These are phyloP conservation scores for Peucedramus taeniatus DNA, from an alignment of 2,113 vertebrate species.

Conservation along the genomic window DNA sequence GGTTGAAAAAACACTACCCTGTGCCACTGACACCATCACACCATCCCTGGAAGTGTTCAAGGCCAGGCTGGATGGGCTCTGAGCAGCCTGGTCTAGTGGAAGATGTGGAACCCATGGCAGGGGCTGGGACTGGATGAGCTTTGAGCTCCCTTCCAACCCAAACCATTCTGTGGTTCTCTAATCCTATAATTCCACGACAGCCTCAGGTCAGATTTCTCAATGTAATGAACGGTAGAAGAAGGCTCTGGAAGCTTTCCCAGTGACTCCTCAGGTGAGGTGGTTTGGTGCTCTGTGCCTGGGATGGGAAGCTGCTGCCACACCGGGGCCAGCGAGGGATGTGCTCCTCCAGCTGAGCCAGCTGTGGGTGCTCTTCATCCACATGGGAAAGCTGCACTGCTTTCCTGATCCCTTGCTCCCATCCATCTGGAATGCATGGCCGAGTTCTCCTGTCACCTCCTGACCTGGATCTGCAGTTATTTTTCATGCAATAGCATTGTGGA, in stretches of 20 bases:
- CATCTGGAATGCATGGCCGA: neutral
- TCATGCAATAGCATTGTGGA: neutral
- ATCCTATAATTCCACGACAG: accelerated
- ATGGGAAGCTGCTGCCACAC: neutral
- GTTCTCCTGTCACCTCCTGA: neutral
- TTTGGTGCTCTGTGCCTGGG: neutral
- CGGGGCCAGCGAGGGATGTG: accelerated
- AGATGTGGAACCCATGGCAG: neutral
- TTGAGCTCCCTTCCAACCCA: neutral
- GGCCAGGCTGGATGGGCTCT: neutral
- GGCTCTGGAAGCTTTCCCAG: neutral
- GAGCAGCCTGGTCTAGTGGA: neutral
- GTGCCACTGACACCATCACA: neutral
- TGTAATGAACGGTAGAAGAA: accelerated
- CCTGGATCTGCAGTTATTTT: neutral
- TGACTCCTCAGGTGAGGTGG: neutral
- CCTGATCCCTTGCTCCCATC: neutral
- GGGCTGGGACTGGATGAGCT: neutral
- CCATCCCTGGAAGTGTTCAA: neutral
- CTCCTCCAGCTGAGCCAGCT: neutral
- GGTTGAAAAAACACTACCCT: neutral
- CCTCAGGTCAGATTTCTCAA: neutral
- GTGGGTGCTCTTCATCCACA: accelerated
- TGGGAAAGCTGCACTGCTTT: neutral
- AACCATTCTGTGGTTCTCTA: neutral